Conservation (phyloP, 2,888 invertebrate species). For the Schizotus pectinicornis region DNA sequence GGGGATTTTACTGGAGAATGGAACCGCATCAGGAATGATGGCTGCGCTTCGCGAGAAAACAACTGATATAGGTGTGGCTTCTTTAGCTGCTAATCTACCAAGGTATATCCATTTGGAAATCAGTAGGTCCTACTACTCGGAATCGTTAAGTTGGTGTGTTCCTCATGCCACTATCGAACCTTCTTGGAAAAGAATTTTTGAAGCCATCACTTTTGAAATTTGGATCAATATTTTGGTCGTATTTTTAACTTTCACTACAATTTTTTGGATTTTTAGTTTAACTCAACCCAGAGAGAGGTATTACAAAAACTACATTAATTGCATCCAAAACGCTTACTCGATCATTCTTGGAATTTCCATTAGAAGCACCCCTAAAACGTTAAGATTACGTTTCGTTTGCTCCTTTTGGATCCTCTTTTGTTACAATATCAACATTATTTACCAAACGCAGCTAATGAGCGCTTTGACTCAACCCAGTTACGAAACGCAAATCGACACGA, state of each 20-base stretch:
- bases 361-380: slow-evolving; percentile 12
- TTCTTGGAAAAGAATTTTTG: slow-evolving; percentile 29
- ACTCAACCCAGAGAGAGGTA: neutral
- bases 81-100: slow-evolving; percentile 25
- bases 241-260: neutral
- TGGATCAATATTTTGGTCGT: neutral
- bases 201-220: slow-evolving; percentile 24
- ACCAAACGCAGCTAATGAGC: slow-evolving; percentile 34
- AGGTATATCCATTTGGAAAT: slow-evolving; percentile 29
- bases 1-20: slow-evolving; percentile 32
- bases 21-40: slow-evolving; percentile 32
- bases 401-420: slow-evolving; percentile 34
- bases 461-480: slow-evolving; percentile 32
- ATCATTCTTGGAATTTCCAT: slow-evolving; percentile 20
- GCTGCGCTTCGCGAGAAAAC: slow-evolving; percentile 30
- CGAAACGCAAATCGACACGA: slow-evolving; percentile 26
- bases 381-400: slow-evolving; percentile 19
- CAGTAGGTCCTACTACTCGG: slow-evolving; percentile 30
- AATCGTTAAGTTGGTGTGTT: slow-evolving; percentile 34
- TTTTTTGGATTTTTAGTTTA: slow-evolving; percentile 3
- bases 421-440: slow-evolving; percentile 27
- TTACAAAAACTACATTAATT: slow-evolving; percentile 20
- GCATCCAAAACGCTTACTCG: slow-evolving; percentile 20
- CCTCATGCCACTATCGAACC: slow-evolving; percentile 30
- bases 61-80: slow-evolving; percentile 33